phyloP scores from a whole-genome alignment of 2,888 invertebrate species.

The Nipponacmea schrenckii region DNA sequence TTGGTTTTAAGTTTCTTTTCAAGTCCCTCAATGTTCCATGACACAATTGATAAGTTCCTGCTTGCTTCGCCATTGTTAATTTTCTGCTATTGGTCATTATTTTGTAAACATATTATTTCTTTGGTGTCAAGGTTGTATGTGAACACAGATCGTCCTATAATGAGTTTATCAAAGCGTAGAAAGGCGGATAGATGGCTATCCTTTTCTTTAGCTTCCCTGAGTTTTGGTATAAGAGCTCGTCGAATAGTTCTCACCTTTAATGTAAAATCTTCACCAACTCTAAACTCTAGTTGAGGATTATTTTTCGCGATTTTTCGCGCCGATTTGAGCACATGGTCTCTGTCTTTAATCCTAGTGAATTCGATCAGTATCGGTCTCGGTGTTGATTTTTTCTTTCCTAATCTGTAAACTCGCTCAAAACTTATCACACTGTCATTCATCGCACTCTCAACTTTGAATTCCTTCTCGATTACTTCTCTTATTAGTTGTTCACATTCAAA shows the following conservation, averaged over 20 bases:
- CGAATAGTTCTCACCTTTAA: background rate
- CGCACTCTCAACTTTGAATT: background rate
- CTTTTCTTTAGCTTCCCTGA: background rate
- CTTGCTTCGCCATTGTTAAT: no score
- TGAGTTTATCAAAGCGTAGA: background rate
- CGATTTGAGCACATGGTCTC: background rate
- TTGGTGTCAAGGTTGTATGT: background rate
- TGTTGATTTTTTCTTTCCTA: background rate
- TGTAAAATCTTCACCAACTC: background rate
- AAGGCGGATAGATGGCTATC: background rate
- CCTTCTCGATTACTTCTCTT: no score
- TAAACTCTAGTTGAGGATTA: no score
- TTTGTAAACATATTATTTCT: background rate
- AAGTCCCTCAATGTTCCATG: background rate
- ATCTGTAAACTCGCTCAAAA: background rate
- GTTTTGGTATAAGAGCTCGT: no score
- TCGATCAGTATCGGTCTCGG: background rate
- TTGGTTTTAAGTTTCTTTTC: background rate
- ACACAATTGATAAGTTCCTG: no score
- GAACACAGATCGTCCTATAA: background rate
- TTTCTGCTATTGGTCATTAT: no score
- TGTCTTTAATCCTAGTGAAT: background rate
- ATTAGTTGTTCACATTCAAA: background rate
- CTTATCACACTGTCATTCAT: background rate
- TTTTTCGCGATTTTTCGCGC: background rate